Evolutionary conservation across 2,113 vertebrate genomes (phyloP).

Genomic region (Amphiprion ocellaris): DNA sequence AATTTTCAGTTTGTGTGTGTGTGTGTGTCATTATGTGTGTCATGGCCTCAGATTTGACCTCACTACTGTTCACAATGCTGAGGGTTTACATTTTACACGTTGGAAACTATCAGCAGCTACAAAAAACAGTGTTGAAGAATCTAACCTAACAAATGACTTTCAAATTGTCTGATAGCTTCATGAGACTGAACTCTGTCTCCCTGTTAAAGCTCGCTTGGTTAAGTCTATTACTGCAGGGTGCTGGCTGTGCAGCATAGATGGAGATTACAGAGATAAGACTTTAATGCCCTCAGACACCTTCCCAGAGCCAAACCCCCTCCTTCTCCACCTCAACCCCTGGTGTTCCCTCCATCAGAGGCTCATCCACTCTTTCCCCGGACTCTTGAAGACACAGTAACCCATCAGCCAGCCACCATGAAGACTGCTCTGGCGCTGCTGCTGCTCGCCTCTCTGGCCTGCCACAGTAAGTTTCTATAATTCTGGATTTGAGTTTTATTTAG

Average conservation of each 20-base stretch:
- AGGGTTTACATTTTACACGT: neutral
- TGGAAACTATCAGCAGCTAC: neutral
- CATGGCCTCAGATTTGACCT: neutral
- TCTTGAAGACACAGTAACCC: constrained; percentile 41
- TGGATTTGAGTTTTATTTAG: neutral
- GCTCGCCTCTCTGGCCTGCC: constrained; percentile 76
- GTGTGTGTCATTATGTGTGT: constrained; percentile 25
- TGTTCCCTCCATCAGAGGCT: constrained; percentile 37
- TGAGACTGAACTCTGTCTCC: constrained; percentile 2
- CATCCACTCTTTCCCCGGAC: constrained; percentile 44
- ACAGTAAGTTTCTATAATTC: constrained; percentile 82
- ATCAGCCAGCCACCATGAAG: constrained; percentile 77
- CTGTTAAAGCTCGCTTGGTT: constrained; percentile 60
- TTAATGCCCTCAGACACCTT: constrained; percentile 73
- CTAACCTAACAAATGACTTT: constrained; percentile 4
- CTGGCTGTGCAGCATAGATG: constrained; percentile 79
- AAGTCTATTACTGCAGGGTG: constrained; percentile 81
- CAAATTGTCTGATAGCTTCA: neutral
- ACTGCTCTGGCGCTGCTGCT: constrained; percentile 80
- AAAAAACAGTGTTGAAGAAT: neutral
- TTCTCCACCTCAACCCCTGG: neutral
- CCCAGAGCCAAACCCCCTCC: constrained; percentile 7
- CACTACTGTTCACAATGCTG: neutral
- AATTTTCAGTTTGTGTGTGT: neutral
- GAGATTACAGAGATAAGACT: constrained; percentile 82